Evolutionary conservation across 2,888 invertebrate species (phyloP).

Genomic region (Clitarchus hookeri): DNA sequence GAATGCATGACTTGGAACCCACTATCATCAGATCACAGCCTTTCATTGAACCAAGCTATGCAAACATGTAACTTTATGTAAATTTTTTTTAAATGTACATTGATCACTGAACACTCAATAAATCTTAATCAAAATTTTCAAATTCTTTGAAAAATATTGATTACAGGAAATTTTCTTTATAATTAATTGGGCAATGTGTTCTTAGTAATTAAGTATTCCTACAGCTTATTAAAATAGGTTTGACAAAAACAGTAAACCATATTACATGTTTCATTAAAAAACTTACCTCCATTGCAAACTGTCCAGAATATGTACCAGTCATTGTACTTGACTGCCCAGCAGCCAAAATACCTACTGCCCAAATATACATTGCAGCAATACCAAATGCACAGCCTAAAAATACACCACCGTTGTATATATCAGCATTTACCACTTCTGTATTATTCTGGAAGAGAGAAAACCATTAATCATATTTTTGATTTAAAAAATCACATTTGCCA

Average conservation of each 20-base stretch:
- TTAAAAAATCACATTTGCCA: background rate
- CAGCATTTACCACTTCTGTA: conserved; percentile 62
- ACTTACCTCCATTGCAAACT: conserved; percentile 79
- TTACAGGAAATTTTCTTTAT: background rate
- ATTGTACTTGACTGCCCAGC: conserved; percentile 85
- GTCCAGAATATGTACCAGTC: conserved; percentile 87
- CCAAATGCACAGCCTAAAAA: conserved; percentile 80
- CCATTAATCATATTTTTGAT: background rate
- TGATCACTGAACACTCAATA: too few relatives aligned
- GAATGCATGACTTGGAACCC: too few relatives aligned
- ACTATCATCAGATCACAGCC: too few relatives aligned
- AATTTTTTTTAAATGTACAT: too few relatives aligned
- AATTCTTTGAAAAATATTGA: background rate
- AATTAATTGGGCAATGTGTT: background rate
- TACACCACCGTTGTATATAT: conserved; percentile 74
- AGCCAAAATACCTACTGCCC: conserved; percentile 81
- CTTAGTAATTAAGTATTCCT: background rate
- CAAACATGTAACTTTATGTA: too few relatives aligned
- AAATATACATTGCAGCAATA: conserved; percentile 77
- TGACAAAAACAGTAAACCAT: background rate
- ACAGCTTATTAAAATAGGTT: background rate
- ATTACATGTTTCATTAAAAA: too few relatives aligned
- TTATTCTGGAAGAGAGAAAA: conserved; percentile 53
- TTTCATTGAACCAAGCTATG: too few relatives aligned
- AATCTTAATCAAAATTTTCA: too few relatives aligned